Base-by-base conservation (phyloP, 1,140 invertebrate genomes). In the Pseudomyrmex pallidus region DNA sequence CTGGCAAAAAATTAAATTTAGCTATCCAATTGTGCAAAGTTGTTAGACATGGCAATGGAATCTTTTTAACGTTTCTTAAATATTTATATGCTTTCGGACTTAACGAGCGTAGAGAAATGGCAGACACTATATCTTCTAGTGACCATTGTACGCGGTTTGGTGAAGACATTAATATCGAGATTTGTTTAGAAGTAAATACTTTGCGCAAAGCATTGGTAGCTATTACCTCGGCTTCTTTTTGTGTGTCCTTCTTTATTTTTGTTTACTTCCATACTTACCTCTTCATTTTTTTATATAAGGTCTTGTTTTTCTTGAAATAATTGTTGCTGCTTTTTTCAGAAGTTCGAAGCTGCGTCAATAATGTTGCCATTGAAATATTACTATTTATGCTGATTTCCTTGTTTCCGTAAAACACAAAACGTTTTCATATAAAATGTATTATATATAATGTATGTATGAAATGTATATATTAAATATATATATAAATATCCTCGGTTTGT, bases 11-110 rank as follows among this genome's bases (percentile, higher is more conserved):
- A 9, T 25, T 68, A 52, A 68, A 68, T 0, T 20, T 52, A 8
- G 17, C 4, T 22, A 68, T 2, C 66, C 48, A 68, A 68, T 22
- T 68, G 2, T 52, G 20, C 1, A 68, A 68, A 22, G 35, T 66
- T 5, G 9, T 48, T 20, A 9, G 1, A 48, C 44, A 48, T 13
- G 63, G 44, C 5, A 66, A 44, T 46, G 63, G n/a, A 1, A 66
- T 48, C 2, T 66, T 66, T 48, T 66, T 66, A 13, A 66, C 15
- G 2, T 48, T 48, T 13, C 10, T 1, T 12, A 66, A 20, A 13
- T 66, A 66, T 46, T 35, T 66, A 13, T 66, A 66, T 4, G 63
- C 44, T 66, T 66, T 66, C 0, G 44, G 10, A 48, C 63, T 66
- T 48, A 66, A 20, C 2, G 44, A 0, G 2, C n/a, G 35, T 13